Evolutionary conservation across 2,797 vertebrate genomes (phyloP), one percentile per base, ranked within the genome.

Genomic region (Typhlichthys subterraneus): DNA sequence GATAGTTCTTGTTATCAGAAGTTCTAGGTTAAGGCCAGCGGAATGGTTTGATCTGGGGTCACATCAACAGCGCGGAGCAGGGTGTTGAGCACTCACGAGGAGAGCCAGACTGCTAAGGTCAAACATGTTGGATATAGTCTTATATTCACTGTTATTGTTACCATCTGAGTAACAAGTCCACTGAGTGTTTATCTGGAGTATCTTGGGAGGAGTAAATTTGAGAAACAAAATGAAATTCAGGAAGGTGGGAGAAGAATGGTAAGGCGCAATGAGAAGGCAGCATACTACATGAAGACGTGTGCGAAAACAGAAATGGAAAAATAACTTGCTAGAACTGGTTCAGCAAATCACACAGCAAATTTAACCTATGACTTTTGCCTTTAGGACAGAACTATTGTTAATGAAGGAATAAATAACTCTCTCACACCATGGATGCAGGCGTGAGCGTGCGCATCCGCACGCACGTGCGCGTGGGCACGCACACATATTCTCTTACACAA

Each of bases 1-100:
- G 83, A 91, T 91, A 91, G 87, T 87, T 86, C 57, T 45, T 75
- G 72, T 90, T 88, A 92, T 90, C 90, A 91, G 87, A 72, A 53
- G 60, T 72, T 70, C 71, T 81, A 75, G 76, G 73, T 74, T 70
- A 33, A 82, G 69, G 67, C 72, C 72, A 72, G 59, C 76, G 69
- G 71, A 78, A 84, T 76, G 74, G 75, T 77, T 75, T 86, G 80
- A 88, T 85, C 74, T 77, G 67, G 57, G 56, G 83, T 86, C 77
- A 82, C 85, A 81, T 86, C 81, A 79, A 79, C 61, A 70, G 69
- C 59, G 61, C 63, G 72, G 52, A 52, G 61, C 60, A 65, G 64
- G 76, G 61, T 62, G 54, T 29, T 70, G 55, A 65, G 69, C 76
- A 67, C 59, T 79, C 48, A n/a, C 58, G 57, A 55, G 51, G 49